Evolutionary conservation across 2,113 vertebrate genomes (phyloP), one percentile per base, ranked within the genome.

Genomic region (Eulemur macaco): DNA sequence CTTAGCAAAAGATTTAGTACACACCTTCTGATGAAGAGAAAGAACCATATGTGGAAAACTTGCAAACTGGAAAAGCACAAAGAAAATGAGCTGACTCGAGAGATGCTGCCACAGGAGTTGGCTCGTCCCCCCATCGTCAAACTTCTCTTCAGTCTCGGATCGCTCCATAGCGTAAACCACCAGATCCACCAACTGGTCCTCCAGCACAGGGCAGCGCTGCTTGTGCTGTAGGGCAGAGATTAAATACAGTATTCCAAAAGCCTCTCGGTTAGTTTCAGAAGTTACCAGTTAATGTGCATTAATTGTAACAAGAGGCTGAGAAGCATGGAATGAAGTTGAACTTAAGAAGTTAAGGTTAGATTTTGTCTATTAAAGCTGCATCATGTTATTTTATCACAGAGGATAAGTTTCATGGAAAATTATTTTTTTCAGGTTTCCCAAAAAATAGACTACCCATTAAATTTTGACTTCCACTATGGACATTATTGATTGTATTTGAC

Each of bases 11-110:
- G 9, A 27, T 12, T 1, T 27, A 52, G 54, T 23, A 97, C 98
- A 92, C 98, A 99, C 99, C 99, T 99, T 99, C 98, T 99, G 99
- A 97, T 99, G 99, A 71, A 99, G 99, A 1, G 99, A 99, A 78
- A 99, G 99, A 95, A 99, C 99, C 99, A 99, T 99, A 97, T 99
- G 99, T 47, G 99, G 99, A 98, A 99, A 99, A 98, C 99, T 99
- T 83, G 99, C 99, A 97, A 99, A 99, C 98, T 99, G 99, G 99
- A 99, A 99, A 97, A 99, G 99, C 98, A 99, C 99, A 98, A 99
- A 99, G 99, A 99, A 99, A 99, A 99, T 99, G 98, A 99, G 99
- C 99, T 99, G 99, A 95, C 99, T 99, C 91, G 99, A 99, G 86
- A 99, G 99, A 98, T 99, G 99, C 98, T 99, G 99, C 99, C 99